A percentile compares a stretch with the other conserved stretches of the same genome.
Conservation (phyloP, 2,797 vertebrate genomes). For the Sebastes nivosus region DNA sequence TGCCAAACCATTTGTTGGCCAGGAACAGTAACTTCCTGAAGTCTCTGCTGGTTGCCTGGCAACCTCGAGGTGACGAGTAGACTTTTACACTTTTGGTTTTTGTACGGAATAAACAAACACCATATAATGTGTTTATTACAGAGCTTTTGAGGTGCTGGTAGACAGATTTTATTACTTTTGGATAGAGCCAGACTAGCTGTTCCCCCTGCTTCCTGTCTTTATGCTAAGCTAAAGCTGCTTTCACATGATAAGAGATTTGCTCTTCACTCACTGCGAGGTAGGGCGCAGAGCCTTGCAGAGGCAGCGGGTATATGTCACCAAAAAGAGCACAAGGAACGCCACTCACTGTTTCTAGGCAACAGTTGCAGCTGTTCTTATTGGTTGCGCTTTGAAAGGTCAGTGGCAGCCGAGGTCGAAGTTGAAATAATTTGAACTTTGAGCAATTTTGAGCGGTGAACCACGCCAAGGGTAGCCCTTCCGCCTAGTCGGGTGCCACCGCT, state of each 20-base stretch:
- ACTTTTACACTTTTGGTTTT: neutral
- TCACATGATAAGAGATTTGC: too few relatives aligned
- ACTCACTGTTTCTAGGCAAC: too few relatives aligned
- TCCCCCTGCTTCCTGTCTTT: neutral
- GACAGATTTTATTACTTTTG: neutral
- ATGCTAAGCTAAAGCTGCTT: neutral
- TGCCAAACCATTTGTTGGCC: too few relatives aligned
- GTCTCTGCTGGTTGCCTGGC: neutral
- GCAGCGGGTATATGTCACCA: too few relatives aligned
- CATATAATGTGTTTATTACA: neutral
- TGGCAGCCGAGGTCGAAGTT: too few relatives aligned
- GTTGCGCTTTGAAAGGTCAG: too few relatives aligned
- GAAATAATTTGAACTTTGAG: too few relatives aligned
- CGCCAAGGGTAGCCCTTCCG: too few relatives aligned
- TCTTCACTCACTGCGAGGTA: neutral
- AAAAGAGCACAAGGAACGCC: too few relatives aligned
- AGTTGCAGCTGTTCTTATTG: too few relatives aligned
- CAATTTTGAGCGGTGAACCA: too few relatives aligned
- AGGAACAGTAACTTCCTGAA: neutral
- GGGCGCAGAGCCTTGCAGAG: too few relatives aligned
- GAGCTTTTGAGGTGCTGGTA: neutral
- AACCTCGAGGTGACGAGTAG: neutral
- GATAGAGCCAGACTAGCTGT: neutral
- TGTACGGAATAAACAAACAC: neutral
- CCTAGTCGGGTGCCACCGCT: accelerated